These are phyloP conservation scores for Hecatera dysodea DNA, from an alignment of 2,888 invertebrate genomes.

Conservation along the genomic window DNA sequence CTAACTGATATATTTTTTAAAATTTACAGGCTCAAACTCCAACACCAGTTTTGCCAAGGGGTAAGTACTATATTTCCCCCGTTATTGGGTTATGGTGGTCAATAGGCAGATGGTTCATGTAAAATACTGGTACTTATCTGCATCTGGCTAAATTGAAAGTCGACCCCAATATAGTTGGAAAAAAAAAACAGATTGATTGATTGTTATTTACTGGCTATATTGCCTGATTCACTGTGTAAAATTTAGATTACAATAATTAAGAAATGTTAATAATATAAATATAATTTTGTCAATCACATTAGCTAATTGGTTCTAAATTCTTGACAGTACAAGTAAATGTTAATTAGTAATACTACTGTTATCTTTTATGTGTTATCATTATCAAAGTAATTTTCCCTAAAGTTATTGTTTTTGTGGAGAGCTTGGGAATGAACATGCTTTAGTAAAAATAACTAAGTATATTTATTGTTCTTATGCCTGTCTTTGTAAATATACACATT, in stretches of 20 bases:
- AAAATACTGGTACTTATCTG: no score
- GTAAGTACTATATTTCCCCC: no score
- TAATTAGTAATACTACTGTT: conserved; percentile 1
- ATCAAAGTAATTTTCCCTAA: conserved; percentile 1
- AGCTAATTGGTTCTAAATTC: conserved; percentile 9
- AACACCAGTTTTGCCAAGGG: no score
- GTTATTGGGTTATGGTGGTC: no score
- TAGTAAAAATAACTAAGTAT: neutral
- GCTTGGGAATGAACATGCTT: neutral
- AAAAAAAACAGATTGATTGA: no score
- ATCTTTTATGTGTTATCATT: neutral
- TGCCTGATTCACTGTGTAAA: neutral
- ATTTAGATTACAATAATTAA: neutral
- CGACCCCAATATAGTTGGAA: no score
- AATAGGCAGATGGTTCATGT: no score
- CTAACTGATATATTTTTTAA: no score
- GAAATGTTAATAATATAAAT: no score
- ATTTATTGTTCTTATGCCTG: neutral
- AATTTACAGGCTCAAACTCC: no score
- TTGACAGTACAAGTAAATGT: neutral
- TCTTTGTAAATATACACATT: no score
- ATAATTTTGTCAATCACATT: conserved; percentile 6
- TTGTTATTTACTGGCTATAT: neutral
- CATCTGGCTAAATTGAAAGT: no score
- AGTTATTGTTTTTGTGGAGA: neutral